These are phyloP conservation scores for Syngnathoides biaculeatus DNA, from an alignment of 2,113 vertebrate genomes.

Conservation along the genomic window DNA sequence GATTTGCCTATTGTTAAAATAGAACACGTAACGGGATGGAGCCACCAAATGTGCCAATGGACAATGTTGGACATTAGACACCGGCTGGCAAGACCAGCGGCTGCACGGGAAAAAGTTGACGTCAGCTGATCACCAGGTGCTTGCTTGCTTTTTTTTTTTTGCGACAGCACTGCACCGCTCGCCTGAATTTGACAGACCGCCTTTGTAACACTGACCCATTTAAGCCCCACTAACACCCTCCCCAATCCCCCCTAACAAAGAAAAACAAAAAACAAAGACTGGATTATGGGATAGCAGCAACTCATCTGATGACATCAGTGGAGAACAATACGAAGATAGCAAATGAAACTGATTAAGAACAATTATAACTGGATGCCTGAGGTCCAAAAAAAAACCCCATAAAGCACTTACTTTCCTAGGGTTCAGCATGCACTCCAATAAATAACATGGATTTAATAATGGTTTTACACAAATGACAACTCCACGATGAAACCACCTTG, in stretches of 20 bases:
- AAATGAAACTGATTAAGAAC: slow-evolving; percentile 1
- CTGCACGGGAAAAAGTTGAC: background rate
- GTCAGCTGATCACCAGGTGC: background rate
- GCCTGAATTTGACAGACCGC: slow-evolving; percentile 28
- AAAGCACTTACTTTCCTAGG: background rate
- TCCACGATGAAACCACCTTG: no score
- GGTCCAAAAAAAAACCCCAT: background rate
- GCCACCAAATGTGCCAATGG: background rate
- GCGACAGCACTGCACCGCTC: background rate
- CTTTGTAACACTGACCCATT: slow-evolving; percentile 62
- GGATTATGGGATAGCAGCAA: slow-evolving; percentile 32
- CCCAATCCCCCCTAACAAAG: background rate
- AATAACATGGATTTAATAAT: background rate
- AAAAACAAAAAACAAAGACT: slow-evolving; percentile 35
- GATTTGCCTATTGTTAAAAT: no score
- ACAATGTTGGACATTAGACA: background rate
- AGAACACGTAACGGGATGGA: background rate
- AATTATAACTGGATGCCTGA: background rate
- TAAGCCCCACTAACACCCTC: slow-evolving; percentile 9
- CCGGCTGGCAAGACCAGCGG: background rate
- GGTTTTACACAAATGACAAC: background rate
- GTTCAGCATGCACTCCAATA: background rate
- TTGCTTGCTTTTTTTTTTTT: background rate
- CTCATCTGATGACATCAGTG: background rate
- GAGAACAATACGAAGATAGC: background rate